These are phyloP conservation scores for Pteropus rufus DNA, from an alignment of 2,797 vertebrate species.

Conservation along the genomic window DNA sequence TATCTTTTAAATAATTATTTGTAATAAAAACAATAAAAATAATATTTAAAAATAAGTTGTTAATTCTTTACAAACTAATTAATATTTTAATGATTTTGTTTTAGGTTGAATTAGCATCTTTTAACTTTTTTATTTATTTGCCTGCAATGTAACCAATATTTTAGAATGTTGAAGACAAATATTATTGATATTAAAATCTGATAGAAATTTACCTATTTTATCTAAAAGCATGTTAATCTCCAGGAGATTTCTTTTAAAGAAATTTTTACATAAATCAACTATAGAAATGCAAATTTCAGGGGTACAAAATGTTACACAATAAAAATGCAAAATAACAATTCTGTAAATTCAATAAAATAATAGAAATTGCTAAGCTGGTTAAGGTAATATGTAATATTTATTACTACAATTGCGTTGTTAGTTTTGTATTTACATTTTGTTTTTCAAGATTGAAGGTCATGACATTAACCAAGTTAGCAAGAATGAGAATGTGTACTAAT, in stretches of 20 bases:
- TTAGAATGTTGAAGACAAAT: not conserved
- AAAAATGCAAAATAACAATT: not conserved
- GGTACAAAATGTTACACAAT: not conserved
- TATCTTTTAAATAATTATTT: not conserved
- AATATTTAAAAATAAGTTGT: not conserved
- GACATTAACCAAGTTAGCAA: not conserved
- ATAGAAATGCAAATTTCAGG: not conserved
- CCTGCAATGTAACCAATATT: not conserved
- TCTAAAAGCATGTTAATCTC: not conserved
- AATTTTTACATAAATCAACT: not conserved
- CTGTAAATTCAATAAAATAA: not conserved
- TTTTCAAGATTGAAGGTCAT: not conserved
- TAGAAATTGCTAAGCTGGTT: not conserved
- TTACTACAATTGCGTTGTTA: not conserved
- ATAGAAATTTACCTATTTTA: not conserved
- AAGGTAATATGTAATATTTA: not conserved
- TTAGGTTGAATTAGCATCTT: not conserved
- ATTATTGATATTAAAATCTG: not conserved
- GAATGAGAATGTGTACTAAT: not conserved
- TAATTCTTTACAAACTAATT: not conserved
- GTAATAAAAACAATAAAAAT: not conserved
- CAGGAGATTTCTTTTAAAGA: not conserved
- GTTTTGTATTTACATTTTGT: not conserved
- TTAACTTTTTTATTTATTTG: not conserved
- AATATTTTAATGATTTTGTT: not conserved